Percentiles rank a stretch among this genome's conserved stretches.
Conservation (phyloP, 35 echinoderm and acorn worm genomes). For the Apostichopus parvimensis region DNA sequence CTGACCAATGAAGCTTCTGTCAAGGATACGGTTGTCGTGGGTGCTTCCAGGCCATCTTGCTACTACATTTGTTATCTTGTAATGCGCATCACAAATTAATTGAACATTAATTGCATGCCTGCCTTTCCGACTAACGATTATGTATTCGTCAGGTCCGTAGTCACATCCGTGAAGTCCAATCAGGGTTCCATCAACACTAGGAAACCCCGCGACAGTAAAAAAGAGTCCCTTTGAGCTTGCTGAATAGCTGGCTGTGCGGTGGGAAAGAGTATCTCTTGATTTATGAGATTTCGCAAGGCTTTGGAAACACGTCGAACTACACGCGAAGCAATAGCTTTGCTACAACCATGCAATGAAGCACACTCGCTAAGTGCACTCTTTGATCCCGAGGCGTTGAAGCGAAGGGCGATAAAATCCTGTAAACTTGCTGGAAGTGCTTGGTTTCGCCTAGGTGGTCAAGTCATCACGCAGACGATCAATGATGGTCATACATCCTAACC, state of each 20-base stretch:
- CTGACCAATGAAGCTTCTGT: constrained; percentile 13
- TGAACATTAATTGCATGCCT: constrained; percentile 40
- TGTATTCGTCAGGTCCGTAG: constrained; percentile 39
- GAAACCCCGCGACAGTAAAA: constrained; percentile 49
- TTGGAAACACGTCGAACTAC: constrained; percentile 55
- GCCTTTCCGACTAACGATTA: constrained; percentile 53
- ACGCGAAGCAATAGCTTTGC: constrained; percentile 54
- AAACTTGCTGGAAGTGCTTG: constrained; percentile 50
- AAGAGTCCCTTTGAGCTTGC: constrained; percentile 47
- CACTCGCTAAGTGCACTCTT: constrained; percentile 31
- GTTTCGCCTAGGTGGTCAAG: constrained; percentile 46
- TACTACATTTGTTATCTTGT: constrained; percentile 58
- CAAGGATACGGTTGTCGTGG: neutral
- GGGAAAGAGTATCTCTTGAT: constrained; percentile 65
- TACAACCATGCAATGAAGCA: constrained; percentile 51
- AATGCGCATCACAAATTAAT: constrained; percentile 55
- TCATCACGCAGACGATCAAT: constrained; percentile 27
- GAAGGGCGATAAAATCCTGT: constrained; percentile 68
- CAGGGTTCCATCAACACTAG: constrained; percentile 63
- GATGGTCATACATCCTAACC: constrained; percentile 50
- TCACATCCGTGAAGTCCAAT: constrained; percentile 64
- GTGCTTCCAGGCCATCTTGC: too few relatives aligned
- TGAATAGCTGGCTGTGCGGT: constrained; percentile 8
- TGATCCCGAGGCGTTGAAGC: constrained; percentile 57
- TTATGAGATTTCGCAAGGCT: constrained; percentile 31